These are phyloP conservation scores for Dipodomys ordii DNA, from an alignment of 2,113 vertebrate species.

Conservation along the genomic window DNA sequence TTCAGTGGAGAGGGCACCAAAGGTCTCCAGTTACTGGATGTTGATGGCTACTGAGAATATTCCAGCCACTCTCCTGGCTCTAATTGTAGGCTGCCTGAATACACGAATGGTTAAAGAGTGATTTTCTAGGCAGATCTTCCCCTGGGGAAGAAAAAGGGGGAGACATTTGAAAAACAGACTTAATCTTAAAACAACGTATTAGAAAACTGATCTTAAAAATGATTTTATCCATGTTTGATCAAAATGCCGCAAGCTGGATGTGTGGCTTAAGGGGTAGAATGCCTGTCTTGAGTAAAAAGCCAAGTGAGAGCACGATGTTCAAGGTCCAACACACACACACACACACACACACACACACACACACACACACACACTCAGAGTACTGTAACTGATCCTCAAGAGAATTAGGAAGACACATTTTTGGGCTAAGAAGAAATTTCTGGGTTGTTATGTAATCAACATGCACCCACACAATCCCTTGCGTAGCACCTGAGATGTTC, in stretches of 20 bases:
- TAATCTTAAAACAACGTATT: neutral
- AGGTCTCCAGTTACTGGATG: neutral
- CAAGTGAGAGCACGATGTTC: too few species aligned
- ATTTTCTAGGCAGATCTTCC: neutral
- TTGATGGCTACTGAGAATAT: neutral
- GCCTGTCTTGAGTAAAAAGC: too few species aligned
- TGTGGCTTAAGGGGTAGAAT: too few species aligned
- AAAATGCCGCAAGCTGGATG: too few species aligned
- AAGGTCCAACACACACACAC: too few species aligned
- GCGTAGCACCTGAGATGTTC: neutral
- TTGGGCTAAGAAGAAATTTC: slow-evolving; percentile 40
- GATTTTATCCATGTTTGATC: neutral
- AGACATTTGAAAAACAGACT: slow-evolving; percentile 7
- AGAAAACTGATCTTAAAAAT: neutral
- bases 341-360: too few species aligned
- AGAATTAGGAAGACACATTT: neutral
- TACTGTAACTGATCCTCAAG: neutral
- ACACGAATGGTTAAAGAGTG: neutral
- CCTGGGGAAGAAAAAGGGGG: neutral
- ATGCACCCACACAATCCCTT: neutral
- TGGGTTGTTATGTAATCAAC: slow-evolving; percentile 4
- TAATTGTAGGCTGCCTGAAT: neutral
- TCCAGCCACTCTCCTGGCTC: neutral
- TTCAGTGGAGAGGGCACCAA: neutral
- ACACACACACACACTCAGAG: too few species aligned